phyloP scores from a whole-genome alignment of 2,888 invertebrate species.

The Barypeithes pellucidus region DNA sequence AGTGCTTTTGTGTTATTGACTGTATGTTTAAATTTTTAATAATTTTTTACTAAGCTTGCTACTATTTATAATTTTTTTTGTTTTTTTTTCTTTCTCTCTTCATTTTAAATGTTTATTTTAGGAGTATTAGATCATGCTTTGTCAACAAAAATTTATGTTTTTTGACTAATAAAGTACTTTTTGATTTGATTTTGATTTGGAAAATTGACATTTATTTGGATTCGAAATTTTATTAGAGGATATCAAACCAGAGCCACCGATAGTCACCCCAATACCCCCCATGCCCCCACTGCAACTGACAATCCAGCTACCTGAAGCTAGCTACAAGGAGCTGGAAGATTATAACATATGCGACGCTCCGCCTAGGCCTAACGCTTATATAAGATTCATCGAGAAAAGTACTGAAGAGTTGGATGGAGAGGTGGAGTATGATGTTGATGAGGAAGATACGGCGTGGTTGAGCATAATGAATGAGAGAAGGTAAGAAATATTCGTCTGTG shows the following conservation, averaged over 20 bases:
- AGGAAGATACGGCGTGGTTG: constrained; percentile 97
- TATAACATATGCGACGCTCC: constrained; percentile 90
- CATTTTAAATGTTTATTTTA: too few species aligned
- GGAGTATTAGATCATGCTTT: too few species aligned
- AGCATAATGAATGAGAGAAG: constrained; percentile 87
- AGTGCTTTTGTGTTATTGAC: too few species aligned
- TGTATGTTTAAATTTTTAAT: too few species aligned
- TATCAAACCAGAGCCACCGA: constrained; percentile 21
- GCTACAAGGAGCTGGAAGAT: constrained; percentile 81
- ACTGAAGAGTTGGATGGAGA: constrained; percentile 95
- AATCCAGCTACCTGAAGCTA: constrained; percentile 80
- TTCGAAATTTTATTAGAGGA: constrained; percentile 25
- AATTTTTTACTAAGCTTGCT: too few species aligned
- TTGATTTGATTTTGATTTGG: too few species aligned
- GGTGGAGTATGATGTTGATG: constrained; percentile 97
- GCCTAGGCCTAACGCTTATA: constrained; percentile 89
- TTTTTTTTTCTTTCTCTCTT: too few species aligned
- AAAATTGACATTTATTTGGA: too few species aligned
- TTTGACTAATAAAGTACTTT: too few species aligned
- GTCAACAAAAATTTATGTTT: too few species aligned
- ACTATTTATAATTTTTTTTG: too few species aligned
- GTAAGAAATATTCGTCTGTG: constrained; percentile 21
- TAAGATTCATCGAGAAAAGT: constrained; percentile 94
- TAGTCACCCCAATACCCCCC: constrained; percentile 35
- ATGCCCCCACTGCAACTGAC: constrained; percentile 65